Base-by-base conservation (phyloP, 2,797 vertebrate species). In the Gambusia yucatana region DNA sequence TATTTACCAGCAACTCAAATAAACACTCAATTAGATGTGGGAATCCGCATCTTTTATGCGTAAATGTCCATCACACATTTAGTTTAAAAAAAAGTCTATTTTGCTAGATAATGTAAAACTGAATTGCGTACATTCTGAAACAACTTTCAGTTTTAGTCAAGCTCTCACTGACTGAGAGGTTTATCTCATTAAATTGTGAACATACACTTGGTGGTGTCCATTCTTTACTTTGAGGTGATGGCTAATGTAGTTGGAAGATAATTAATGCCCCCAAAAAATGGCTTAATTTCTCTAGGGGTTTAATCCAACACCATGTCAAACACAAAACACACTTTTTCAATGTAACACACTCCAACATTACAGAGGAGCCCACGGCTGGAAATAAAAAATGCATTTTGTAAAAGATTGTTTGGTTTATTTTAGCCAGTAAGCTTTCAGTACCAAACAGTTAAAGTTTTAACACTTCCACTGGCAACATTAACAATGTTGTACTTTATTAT, bases 181-280 rank as follows among this genome's bases (percentile, higher is more conserved):
- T 73, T 25, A 48, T 17, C 44, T 63, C 46, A 63, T 20, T 63
- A 28, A 13, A 73, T 48, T 41, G 70, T 5, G 30, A 50, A 36
- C 44, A 73, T 73, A 14, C 46, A 11, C 44, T 20, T 20, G 8
- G 14, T 20, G 22, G 33, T 48, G 43, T 1, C 22, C 43, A 25
- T 61, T 65, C 25, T 41, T 30, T 73, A 20, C 55, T 71, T 50
- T 44, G n/a, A 57, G 52, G 50, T 28, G n/a, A 59, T 30, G 36
- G 39, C 48, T 44, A 65, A 36, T 52, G 48, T 57, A 4, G 65
- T 44, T 43, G 33, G 39, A 28, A 28, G 76, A 33, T 71, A 71
- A 77, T 77, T 69, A 30, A 33, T 57, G 39, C 14, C 65, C 65
- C 43, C 13, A 67, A 28, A 63, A 33, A 76, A 43, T 43, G 11